phyloP scores from a whole-genome alignment of 1,140 invertebrate genomes.

The Drosophila suzukii region DNA sequence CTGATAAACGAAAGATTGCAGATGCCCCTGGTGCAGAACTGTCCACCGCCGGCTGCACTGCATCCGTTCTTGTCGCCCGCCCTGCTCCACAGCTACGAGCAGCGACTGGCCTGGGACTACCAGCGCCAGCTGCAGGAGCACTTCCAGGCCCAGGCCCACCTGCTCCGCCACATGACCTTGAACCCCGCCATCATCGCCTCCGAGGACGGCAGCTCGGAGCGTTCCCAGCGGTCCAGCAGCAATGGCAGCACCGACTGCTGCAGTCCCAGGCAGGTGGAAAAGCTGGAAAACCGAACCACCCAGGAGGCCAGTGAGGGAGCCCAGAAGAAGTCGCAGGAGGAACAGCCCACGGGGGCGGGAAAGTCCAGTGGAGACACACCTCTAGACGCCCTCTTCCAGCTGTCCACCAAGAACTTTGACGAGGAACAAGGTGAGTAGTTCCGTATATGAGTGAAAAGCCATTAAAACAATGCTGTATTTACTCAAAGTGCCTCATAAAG shows the following conservation, averaged over 20 bases:
- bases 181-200: conserved; percentile 80
- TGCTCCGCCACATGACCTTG: conserved; percentile 79
- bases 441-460: background rate
- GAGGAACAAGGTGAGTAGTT: conserved; percentile 87
- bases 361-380: conserved; percentile 89
- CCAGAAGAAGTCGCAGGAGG: conserved; percentile 9
- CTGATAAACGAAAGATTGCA: conserved; percentile 36
- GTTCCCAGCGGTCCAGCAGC: conserved; percentile 84
- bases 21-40: conserved; percentile 8
- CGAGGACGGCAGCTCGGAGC: conserved; percentile 85
- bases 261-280: conserved; percentile 85
- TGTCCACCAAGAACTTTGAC: conserved; percentile 99
- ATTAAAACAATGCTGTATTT: too few relatives aligned
- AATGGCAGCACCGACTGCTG: conserved; percentile 88
- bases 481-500: too few relatives aligned
- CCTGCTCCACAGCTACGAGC: conserved; percentile 84
- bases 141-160: conserved; percentile 77
- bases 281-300: background rate
- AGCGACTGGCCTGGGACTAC: conserved; percentile 86
- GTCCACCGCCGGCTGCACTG: conserved; percentile 38
- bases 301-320: background rate
- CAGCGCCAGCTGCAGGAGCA: conserved; percentile 86
- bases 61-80: conserved; percentile 79
- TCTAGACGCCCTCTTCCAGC: conserved; percentile 97
- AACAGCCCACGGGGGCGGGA: conserved; percentile 46